Percentiles rank a stretch among this genome's conserved stretches.
These are phyloP conservation scores for Nothobranchius kuhntae DNA, from an alignment of 2,113 vertebrate genomes.

Conservation along the genomic window DNA sequence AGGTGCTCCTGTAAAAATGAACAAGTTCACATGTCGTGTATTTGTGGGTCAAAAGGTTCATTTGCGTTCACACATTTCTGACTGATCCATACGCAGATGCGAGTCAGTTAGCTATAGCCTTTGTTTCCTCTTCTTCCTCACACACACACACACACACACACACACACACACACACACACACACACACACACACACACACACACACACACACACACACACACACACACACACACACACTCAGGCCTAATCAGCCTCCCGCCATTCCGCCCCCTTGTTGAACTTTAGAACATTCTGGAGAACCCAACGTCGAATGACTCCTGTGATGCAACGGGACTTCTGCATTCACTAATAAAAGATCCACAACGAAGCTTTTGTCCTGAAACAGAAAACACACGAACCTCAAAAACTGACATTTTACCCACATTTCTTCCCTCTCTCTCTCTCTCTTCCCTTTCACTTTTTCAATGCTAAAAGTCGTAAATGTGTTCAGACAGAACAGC, in stretches of 20 bases:
- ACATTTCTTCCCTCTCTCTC: conserved; percentile 20
- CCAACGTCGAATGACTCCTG: conserved; percentile 33
- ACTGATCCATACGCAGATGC: conserved; percentile 3
- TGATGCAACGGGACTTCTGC: conserved; percentile 59
- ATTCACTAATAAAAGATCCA: conserved; percentile 41
- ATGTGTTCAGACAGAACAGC: conserved; percentile 1
- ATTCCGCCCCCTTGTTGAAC: conserved; percentile 63
- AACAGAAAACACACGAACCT: conserved; percentile 17
- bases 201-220: not conserved
- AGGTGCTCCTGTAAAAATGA: not conserved
- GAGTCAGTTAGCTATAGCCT: not conserved
- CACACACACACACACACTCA: not conserved
- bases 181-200: no score
- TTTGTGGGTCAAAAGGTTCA: not conserved
- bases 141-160: not conserved
- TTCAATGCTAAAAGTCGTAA: not conserved
- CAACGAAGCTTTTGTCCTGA: conserved; percentile 64
- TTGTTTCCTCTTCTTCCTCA: conserved; percentile 1
- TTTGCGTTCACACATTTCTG: not conserved
- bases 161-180: no score
- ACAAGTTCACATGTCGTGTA: not conserved
- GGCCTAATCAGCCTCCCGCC: conserved; percentile 59
- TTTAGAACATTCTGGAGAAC: conserved; percentile 20
- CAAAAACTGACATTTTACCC: conserved; percentile 46
- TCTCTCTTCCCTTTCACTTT: conserved; percentile 1